Base-by-base conservation (phyloP, 2,888 invertebrate genomes). In the Argyresthia goedartella region DNA sequence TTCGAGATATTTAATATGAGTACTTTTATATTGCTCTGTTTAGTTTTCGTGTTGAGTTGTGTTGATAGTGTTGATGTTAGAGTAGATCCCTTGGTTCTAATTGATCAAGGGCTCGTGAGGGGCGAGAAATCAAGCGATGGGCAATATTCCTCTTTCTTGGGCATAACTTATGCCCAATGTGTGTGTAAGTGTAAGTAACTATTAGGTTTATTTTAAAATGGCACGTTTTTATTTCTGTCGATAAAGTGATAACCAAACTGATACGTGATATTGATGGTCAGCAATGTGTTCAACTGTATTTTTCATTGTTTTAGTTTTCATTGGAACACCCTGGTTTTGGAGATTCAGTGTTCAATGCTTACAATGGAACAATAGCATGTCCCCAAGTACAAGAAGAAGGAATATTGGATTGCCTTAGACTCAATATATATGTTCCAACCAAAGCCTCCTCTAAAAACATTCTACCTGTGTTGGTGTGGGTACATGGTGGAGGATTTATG, bases 101-200 rank as follows among this genome's bases (percentile, higher is more conserved):
- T 78, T n/a, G n/a, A n/a, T n/a, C n/a, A n/a, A n/a, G n/a, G n/a
- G n/a, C n/a, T n/a, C n/a, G n/a, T n/a, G n/a, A 71, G 74, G 57
- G 86, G 86, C 10, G 67, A 70, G 39, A 80, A 64, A 52, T 72
- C 81, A 0, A 61, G 59, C 4, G 76, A 84, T 60, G 81, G 81
- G 13, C 73, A 73, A 36, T 86, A 82, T 49, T 80, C 85, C 0
- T 61, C 65, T 46, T 86, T 86, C 57, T 59, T 82, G 48, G 86
- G 86, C 47, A 71, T 86, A 52, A 85, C 86, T 6, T 86, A 85
- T 55, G 86, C 82, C 14, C 58, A 64, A 56, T 16, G 86, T 86
- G 56, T 84, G 86, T 50, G 86, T 86, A 70, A 81, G 85, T 79
- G 34, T 43, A 45, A 73, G 86, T 86, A 70, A 81, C 86, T 79